Percentiles rank a stretch among this genome's conserved stretches.
These are phyloP conservation scores for Pseudomyrmex concolor DNA, from an alignment of 1,140 invertebrate genomes.

Conservation along the genomic window DNA sequence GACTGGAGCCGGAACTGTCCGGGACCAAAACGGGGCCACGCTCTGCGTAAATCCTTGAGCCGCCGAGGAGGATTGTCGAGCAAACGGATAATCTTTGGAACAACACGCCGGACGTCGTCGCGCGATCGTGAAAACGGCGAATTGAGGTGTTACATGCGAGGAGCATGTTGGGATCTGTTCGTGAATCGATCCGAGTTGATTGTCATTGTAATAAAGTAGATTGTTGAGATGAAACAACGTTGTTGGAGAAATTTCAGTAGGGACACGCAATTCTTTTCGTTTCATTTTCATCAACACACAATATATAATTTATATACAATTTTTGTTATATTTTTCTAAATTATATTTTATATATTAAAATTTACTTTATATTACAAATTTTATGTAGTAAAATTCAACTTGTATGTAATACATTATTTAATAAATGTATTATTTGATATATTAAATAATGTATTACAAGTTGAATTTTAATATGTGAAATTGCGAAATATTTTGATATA, in stretches of 20 bases:
- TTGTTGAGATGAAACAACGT: no score
- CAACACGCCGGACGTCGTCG: conserved; percentile 24
- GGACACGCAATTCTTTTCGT: no score
- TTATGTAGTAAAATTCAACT: no score
- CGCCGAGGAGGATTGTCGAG: conserved; percentile 40
- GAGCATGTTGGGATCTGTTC: background rate
- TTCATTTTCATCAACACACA: no score
- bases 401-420: no score
- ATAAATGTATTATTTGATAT: no score
- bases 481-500: background rate
- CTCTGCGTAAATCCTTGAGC: conserved; percentile 38
- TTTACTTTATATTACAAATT: no score
- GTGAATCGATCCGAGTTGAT: background rate
- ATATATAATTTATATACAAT: no score
- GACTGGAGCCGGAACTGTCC: conserved; percentile 42
- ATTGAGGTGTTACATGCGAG: conserved; percentile 13
- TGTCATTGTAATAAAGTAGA: background rate
- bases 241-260: no score
- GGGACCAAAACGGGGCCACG: conserved; percentile 34
- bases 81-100: conserved; percentile 53
- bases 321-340: no score
- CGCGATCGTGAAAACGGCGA: background rate
- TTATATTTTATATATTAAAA: no score
- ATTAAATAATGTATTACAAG: no score
- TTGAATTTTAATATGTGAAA: background rate